Evolutionary conservation across 2,797 vertebrate genomes (phyloP).

Genomic region (Coendou prehensilis): DNA sequence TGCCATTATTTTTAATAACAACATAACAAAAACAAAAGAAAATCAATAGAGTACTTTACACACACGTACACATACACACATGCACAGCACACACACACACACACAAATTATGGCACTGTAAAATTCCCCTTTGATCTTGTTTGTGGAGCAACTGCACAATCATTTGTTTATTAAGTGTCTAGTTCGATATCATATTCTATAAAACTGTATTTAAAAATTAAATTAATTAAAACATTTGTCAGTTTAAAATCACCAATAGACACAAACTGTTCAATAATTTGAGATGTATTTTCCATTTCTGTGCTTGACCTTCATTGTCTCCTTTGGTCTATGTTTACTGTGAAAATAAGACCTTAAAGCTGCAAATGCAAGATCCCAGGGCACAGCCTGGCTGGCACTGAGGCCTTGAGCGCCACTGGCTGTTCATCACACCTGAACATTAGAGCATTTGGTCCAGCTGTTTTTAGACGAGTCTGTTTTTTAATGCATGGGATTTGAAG

Average conservation of each 20-base stretch:
- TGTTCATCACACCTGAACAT: not conserved
- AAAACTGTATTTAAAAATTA: slow-evolving; percentile 7
- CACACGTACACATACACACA: not conserved
- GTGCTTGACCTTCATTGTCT: not conserved
- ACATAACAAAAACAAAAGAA: slow-evolving; percentile 16
- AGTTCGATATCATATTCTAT: slow-evolving; percentile 66
- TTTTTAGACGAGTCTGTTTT: slow-evolving; percentile 10
- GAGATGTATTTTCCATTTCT: not conserved
- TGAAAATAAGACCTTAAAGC: not conserved
- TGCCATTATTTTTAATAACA: slow-evolving; percentile 48
- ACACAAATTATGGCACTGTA: not conserved
- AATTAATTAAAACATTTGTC: not conserved
- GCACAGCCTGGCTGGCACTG: not conserved
- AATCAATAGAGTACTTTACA: not conserved
- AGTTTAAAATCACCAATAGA: not conserved
- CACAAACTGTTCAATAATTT: not conserved
- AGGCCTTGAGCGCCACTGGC: not conserved
- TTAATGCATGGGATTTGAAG: slow-evolving; percentile 83
- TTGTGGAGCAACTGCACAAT: slow-evolving; percentile 48
- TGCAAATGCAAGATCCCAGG: not conserved
- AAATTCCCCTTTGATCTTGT: slow-evolving; percentile 62
- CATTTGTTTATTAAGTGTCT: slow-evolving; percentile 73
- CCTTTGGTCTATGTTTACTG: not conserved
- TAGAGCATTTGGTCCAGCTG: not conserved
- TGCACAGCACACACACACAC: no score